Conservation (phyloP, 2,113 vertebrate species). For the Litocranius walleri region DNA sequence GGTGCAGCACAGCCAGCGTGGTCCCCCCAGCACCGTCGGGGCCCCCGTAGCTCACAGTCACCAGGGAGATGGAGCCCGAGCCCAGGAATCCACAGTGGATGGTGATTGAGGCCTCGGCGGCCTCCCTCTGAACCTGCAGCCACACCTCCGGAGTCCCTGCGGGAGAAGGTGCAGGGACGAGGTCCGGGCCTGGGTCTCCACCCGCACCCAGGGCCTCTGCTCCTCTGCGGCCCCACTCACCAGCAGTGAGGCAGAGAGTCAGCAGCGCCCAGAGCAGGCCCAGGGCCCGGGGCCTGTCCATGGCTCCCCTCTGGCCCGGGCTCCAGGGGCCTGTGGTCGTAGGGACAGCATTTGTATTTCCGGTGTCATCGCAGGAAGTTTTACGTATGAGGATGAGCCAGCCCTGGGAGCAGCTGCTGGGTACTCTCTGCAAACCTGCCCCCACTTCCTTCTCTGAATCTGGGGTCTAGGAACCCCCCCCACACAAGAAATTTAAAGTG, state of each 20-base stretch:
- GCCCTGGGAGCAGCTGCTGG: background rate
- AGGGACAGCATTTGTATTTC: background rate
- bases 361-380: background rate
- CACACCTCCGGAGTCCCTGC: slow-evolving; percentile 44
- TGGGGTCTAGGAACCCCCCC: background rate
- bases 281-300: background rate
- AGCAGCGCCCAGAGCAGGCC: background rate
- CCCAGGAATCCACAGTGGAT: slow-evolving; percentile 59
- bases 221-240: slow-evolving; percentile 5
- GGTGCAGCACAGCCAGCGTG: slow-evolving; percentile 54
- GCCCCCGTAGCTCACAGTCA: slow-evolving; percentile 18
- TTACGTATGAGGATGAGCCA: background rate
- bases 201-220: rapidly evolving
- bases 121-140: slow-evolving; percentile 46
- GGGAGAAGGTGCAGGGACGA: background rate
- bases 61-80: slow-evolving; percentile 26
- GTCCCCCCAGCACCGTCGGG: background rate
- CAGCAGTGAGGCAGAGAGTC: slow-evolving; percentile 30
- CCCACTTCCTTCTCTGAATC: slow-evolving; percentile 27
- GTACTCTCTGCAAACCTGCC: background rate
- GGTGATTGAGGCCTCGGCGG: background rate
- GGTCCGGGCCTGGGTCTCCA: background rate
- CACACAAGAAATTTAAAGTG: background rate
- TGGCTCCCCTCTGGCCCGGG: background rate
- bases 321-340: background rate